Evolutionary conservation across 2,113 vertebrate species (phyloP), one percentile per base, ranked within the genome.

Genomic region (Romanogobio albipinnatus): DNA sequence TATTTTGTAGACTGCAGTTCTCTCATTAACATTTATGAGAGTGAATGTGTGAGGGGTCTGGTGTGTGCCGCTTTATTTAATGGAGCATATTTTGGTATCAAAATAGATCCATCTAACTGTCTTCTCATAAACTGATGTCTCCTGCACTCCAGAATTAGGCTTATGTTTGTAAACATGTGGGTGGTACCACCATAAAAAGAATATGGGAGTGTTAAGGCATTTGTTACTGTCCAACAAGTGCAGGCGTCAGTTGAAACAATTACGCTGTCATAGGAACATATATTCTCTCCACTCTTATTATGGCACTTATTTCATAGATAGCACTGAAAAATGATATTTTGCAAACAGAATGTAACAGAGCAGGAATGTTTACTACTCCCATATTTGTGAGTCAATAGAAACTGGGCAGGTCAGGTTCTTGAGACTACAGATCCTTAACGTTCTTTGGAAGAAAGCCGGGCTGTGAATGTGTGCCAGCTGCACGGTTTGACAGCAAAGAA

Each of bases 401-500:
- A 24, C 39, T 71, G 39, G 83, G 73, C 29, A 62, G 81, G 62
- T 73, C 81, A 5, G 29, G 75, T 85, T 80, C 45, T 13, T 82
- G 79, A 66, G 61, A 62, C 80, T 36, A 9, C 61, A 71, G 82
- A 36, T 68, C 17, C 17, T 51, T 53, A 85, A 73, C 39, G 73
- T 39, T 68, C 26, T 70, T 68, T 85, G 78, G 39, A 79, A 82
- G 9, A 49, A 45, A 78, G 71, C 45, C n/a, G 64, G 26, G 22
- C 26, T n/a, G 24, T 24, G 33, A 3, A 15, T 17, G 87, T 59
- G 66, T 86, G 81, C 68, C 81, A 86, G 45, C 53, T 9, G 33
- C 71, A 56, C 64, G 24, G 73, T 51, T 70, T 83, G 74, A 78
- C 33, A 36, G 74, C 43, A 59, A 73, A 71, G 84, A 88, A 92